Evolutionary conservation across 2,113 vertebrate species (phyloP).

Genomic region (Gracilinanus agilis): DNA sequence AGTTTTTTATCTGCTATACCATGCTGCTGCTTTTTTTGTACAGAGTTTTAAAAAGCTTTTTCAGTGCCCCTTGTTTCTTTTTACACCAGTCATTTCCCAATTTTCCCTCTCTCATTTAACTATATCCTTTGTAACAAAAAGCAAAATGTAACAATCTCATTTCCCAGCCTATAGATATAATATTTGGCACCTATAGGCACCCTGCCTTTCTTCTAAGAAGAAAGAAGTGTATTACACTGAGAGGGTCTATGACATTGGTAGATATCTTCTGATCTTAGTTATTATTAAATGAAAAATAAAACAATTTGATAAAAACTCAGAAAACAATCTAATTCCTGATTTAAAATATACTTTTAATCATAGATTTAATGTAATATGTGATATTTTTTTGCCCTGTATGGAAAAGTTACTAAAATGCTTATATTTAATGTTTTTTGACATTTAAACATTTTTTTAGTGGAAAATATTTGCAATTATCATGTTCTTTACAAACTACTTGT

Average conservation of each 20-base stretch:
- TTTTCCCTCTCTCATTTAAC: neutral
- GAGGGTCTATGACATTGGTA: neutral
- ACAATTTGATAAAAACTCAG: neutral
- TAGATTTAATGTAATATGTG: neutral
- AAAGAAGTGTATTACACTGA: neutral
- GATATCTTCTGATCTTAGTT: neutral
- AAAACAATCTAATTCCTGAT: neutral
- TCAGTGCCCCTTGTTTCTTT: neutral
- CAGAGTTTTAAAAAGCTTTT: neutral
- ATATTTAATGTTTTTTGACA: conserved; percentile 1
- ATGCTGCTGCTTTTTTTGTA: neutral
- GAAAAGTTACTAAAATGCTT: neutral
- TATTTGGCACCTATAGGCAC: neutral
- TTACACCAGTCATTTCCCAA: neutral
- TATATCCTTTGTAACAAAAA: neutral
- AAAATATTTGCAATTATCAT: conserved; percentile 47
- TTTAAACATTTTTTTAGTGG: conserved; percentile 14
- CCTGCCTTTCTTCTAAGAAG: neutral
- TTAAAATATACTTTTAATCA: neutral
- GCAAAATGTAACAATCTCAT: neutral
- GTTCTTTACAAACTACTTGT: conserved; percentile 78
- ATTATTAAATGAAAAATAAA: neutral
- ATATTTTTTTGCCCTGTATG: neutral
- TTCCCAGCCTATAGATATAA: neutral
- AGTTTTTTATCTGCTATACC: neutral